These are phyloP conservation scores for Oscheius sp. DNA, from an alignment of 2,888 invertebrate genomes.

Conservation along the genomic window DNA sequence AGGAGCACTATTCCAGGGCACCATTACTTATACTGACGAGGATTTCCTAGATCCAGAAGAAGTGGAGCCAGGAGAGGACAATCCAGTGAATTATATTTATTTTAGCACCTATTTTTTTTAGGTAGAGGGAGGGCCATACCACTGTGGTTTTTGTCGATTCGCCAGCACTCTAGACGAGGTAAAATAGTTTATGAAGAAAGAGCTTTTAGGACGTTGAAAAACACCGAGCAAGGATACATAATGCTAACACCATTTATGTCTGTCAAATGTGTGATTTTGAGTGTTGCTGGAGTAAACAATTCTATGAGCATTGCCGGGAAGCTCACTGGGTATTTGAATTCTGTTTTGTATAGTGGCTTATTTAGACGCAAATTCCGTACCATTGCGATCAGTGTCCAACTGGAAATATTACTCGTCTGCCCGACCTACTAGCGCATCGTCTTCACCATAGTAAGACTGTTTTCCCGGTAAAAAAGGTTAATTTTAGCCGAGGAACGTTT, in stretches of 20 bases:
- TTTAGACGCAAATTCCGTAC: slow-evolving; percentile 76
- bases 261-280: slow-evolving; percentile 78
- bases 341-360: background rate
- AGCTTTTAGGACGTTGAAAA: slow-evolving; percentile 44
- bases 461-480: background rate
- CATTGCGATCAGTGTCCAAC: slow-evolving; percentile 77
- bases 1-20: slow-evolving; percentile 26
- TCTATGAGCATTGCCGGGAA: slow-evolving; percentile 76
- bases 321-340: slow-evolving; percentile 61
- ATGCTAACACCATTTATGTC: slow-evolving; percentile 76
- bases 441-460: slow-evolving; percentile 73
- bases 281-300: slow-evolving; percentile 77
- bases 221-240: slow-evolving; percentile 75
- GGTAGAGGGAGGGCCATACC: slow-evolving; percentile 39
- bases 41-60: slow-evolving; percentile 49
- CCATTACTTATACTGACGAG: slow-evolving; percentile 42
- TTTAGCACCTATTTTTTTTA: background rate
- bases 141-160: slow-evolving; percentile 48
- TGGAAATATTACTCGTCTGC: slow-evolving; percentile 73
- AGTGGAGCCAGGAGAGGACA: slow-evolving; percentile 47
- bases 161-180: slow-evolving; percentile 42
- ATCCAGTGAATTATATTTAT: slow-evolving; percentile 1
- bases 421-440: slow-evolving; percentile 76
- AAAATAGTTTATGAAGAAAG: background rate
- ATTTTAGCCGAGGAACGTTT: slow-evolving; percentile 72